Evolutionary conservation across 2,797 vertebrate genomes (phyloP).

Genomic region (Platalea minor): DNA sequence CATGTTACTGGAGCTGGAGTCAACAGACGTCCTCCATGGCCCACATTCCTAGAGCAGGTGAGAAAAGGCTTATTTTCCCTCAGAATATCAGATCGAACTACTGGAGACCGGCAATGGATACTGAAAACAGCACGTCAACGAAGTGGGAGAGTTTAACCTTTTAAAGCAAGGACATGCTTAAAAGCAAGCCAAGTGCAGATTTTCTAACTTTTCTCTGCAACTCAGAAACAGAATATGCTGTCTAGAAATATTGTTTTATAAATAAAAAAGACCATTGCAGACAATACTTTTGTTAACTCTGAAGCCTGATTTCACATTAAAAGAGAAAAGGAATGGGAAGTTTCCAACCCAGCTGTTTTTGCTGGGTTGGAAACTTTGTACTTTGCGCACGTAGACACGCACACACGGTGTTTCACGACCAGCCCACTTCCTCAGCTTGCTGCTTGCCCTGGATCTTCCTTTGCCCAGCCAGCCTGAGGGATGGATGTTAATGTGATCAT

Average conservation of each 20-base stretch:
- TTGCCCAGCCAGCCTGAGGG: background rate
- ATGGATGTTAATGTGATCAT: background rate
- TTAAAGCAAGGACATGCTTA: background rate
- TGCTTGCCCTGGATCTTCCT: background rate
- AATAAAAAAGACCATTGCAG: background rate
- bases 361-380: no score
- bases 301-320: background rate
- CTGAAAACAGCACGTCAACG: background rate
- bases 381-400: background rate
- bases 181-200: background rate
- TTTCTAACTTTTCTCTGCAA: background rate
- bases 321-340: background rate
- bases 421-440: background rate
- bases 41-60: background rate
- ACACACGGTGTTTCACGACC: background rate
- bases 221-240: background rate
- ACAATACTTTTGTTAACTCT: background rate
- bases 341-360: background rate
- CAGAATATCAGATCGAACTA: background rate
- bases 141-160: background rate
- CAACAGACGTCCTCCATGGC: background rate
- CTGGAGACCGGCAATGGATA: background rate
- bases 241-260: background rate
- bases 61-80: background rate
- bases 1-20: background rate